These are phyloP conservation scores for Physocephala rufipes DNA, from an alignment of 2,888 invertebrate genomes.

Conservation along the genomic window DNA sequence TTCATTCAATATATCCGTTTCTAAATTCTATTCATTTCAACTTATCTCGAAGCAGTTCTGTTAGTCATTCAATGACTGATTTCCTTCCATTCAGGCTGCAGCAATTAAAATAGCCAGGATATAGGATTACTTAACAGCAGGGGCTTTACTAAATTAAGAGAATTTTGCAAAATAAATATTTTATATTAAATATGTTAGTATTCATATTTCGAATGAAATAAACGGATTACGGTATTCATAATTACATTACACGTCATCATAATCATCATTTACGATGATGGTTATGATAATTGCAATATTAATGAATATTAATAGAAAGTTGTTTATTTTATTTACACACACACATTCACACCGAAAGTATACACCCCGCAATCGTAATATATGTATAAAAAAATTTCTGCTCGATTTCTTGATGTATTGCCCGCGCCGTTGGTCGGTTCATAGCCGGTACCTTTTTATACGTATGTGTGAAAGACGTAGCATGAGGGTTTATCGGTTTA, in stretches of 20 bases:
- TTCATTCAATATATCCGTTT: too few relatives aligned
- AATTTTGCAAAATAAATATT: too few relatives aligned
- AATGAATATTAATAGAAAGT: too few relatives aligned
- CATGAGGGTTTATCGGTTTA: background rate
- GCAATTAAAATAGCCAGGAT: too few relatives aligned
- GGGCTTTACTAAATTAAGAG: too few relatives aligned
- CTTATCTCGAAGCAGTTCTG: constrained; percentile 10
- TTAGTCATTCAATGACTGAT: background rate
- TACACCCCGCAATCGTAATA: background rate
- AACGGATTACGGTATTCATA: too few relatives aligned
- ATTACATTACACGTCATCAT: background rate
- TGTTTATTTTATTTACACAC: background rate
- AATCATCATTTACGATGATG: too few relatives aligned
- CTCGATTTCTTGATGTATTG: background rate
- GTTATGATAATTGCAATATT: too few relatives aligned
- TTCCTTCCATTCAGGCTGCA: too few relatives aligned
- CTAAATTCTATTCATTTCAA: background rate
- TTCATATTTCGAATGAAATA: too few relatives aligned
- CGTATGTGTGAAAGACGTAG: background rate
- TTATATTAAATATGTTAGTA: too few relatives aligned
- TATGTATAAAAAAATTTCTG: background rate
- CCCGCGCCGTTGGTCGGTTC: constrained; percentile 38
- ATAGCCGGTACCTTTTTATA: background rate
- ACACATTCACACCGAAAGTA: background rate
- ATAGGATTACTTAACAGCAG: too few relatives aligned